Evolutionary conservation across 2,113 vertebrate genomes (phyloP).

Genomic region (Lasiurus cinereus): DNA sequence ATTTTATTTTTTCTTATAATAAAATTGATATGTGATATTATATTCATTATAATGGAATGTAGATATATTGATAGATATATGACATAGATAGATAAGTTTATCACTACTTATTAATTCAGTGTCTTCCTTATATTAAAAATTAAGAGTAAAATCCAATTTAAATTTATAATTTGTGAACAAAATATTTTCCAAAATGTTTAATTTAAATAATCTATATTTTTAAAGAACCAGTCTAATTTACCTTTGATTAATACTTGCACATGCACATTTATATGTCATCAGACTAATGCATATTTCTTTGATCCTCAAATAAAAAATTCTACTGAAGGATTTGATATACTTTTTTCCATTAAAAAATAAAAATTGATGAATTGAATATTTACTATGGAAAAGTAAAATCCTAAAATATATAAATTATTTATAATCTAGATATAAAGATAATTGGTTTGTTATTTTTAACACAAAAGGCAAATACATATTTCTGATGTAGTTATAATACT

Average conservation of each 20-base stretch:
- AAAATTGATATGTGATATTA: not conserved
- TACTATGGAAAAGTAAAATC: not conserved
- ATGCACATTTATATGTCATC: not conserved
- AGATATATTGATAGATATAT: not conserved
- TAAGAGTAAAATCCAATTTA: not conserved
- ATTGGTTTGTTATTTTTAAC: not conserved
- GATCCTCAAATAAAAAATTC: not conserved
- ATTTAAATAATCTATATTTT: not conserved
- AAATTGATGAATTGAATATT: not conserved
- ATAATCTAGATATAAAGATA: not conserved
- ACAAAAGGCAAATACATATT: not conserved
- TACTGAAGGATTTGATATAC: not conserved
- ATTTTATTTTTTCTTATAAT: not conserved
- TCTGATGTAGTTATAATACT: not conserved
- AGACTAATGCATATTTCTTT: not conserved
- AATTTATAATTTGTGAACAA: constrained; percentile 15
- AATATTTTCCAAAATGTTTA: not conserved
- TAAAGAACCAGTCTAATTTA: not conserved
- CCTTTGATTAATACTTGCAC: not conserved
- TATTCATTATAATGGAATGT: not conserved
- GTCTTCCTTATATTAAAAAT: not conserved
- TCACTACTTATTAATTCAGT: not conserved
- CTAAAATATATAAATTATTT: not conserved
- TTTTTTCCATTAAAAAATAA: not conserved
- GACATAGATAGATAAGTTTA: not conserved